These are phyloP conservation scores for human (Homo sapiens) DNA, from an alignment of 2,113 vertebrate genomes.

Conservation along the genomic window GRCh38 chr2:67938501-67939000, in stretches of 20 bases:
- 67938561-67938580: constrained; percentile 81
- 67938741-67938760: neutral
- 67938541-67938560: constrained; percentile 81
- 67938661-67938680: neutral
- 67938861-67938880: neutral
- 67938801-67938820: neutral
- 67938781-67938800: neutral
- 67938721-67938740: neutral
- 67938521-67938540: constrained; percentile 76
- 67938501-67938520: constrained; percentile 60
- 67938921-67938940: neutral
- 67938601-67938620: constrained; percentile 62
- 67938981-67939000: neutral
- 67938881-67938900: neutral
- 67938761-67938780: neutral
- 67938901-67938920: neutral
- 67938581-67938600: constrained; percentile 78
- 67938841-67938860: neutral
- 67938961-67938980: neutral
- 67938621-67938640: neutral
- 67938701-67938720: neutral
- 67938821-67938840: neutral
- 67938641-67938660: neutral
- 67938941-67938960: neutral
- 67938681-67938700: neutral